A percentile compares a stretch with the other conserved stretches of the same genome.
Conservation (phyloP, 2,888 invertebrate species). For the Eristalis pertinax region DNA sequence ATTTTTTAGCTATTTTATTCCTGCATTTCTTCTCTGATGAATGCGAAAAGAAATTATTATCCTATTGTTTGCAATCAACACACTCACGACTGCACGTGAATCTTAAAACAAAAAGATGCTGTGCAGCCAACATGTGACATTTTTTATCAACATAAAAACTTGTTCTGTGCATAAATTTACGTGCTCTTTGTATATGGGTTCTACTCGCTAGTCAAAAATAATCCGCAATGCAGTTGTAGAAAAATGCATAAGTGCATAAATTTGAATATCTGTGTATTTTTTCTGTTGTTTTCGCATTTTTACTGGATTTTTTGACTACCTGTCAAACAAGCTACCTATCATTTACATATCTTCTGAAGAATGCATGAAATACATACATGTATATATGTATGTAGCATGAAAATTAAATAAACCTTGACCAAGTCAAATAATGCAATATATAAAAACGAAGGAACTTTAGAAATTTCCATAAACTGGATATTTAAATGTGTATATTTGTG, state of each 20-base stretch:
- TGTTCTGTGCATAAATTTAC: slow-evolving; percentile 41
- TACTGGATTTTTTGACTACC: background rate
- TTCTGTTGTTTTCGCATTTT: background rate
- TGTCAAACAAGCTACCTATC: slow-evolving; percentile 20
- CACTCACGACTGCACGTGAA: slow-evolving; percentile 28
- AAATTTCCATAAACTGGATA: no score
- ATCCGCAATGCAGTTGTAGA: slow-evolving; percentile 44
- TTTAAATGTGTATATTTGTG: no score
- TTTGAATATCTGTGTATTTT: slow-evolving; percentile 23
- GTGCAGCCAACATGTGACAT: slow-evolving; percentile 46
- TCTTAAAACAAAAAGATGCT: slow-evolving; percentile 49
- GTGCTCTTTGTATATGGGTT: slow-evolving; percentile 19
- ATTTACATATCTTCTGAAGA: background rate
- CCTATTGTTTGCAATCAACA: slow-evolving; percentile 52
- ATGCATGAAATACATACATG: background rate
- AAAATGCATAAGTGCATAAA: slow-evolving; percentile 44
- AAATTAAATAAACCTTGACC: no score
- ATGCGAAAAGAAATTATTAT: slow-evolving; percentile 51
- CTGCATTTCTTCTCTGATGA: slow-evolving; percentile 39
- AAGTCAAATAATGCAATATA: background rate
- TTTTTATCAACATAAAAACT: slow-evolving; percentile 26
- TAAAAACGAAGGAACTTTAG: no score
- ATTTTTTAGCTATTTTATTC: background rate
- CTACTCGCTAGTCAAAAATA: slow-evolving; percentile 31
- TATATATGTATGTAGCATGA: no score